phyloP scores from a whole-genome alignment of 1,140 invertebrate species.

The Hypsibius dujardini region DNA sequence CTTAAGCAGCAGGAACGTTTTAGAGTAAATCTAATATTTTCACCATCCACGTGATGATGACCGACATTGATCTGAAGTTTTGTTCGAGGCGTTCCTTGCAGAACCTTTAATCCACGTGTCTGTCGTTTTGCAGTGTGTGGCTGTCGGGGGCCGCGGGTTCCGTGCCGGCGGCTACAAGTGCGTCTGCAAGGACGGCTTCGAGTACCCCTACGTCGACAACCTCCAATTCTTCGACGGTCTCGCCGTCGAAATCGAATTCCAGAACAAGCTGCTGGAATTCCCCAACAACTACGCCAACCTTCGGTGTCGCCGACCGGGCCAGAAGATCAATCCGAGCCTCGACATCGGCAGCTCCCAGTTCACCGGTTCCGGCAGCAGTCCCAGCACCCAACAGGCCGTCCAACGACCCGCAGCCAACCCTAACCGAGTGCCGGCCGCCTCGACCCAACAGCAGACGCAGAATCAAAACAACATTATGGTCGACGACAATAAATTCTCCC shows the following conservation, averaged over 20 bases:
- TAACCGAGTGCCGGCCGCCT: background rate
- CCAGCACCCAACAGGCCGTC: too few species aligned
- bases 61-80: too few species aligned
- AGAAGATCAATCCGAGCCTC: conserved; percentile 2
- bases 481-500: background rate
- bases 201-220: conserved; percentile 7
- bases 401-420: background rate
- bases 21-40: too few species aligned
- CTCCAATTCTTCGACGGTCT: conserved; percentile 8
- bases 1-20: too few species aligned
- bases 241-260: conserved; percentile 14
- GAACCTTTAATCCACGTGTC: too few species aligned
- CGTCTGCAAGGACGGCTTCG: conserved; percentile 15
- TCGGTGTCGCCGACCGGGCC: conserved; percentile 11
- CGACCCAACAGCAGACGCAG: background rate
- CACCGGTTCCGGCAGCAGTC: conserved; percentile 1
- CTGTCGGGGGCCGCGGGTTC: background rate
- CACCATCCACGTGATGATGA: too few species aligned
- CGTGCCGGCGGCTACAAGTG: conserved; percentile 13
- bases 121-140: conserved; percentile 10
- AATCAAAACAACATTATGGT: background rate
- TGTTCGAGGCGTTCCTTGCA: too few species aligned
- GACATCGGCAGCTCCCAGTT: too few species aligned
- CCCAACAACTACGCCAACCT: conserved; percentile 14
- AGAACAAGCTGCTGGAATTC: conserved; percentile 12